Evolutionary conservation across 1,140 invertebrate genomes (phyloP).

Genomic region (Meloidogyne floridensis): DNA sequence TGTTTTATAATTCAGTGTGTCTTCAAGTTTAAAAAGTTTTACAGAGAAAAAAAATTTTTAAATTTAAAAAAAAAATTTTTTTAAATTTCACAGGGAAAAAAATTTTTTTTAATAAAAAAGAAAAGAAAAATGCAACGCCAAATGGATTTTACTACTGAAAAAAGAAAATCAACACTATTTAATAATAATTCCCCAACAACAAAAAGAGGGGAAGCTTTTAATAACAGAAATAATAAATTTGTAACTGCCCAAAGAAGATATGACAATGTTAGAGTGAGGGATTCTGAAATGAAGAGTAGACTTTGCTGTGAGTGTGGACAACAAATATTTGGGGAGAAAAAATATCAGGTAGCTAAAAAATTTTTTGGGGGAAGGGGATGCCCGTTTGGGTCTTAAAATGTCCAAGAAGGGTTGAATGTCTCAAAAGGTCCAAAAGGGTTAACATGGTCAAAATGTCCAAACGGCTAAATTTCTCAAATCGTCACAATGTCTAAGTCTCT

Average conservation of each 20-base stretch:
- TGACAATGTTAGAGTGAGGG: slow-evolving; percentile 41
- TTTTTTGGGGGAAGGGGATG: neutral
- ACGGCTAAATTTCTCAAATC: no score
- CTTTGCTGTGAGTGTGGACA: slow-evolving; percentile 35
- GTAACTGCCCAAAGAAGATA: slow-evolving; percentile 37
- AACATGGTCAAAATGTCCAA: no score
- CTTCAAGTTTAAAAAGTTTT: no score
- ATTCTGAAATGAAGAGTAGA: slow-evolving; percentile 28
- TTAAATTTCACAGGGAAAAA: neutral
- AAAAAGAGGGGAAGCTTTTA: neutral
- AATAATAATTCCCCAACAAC: neutral
- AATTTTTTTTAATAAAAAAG: neutral
- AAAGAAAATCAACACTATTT: neutral
- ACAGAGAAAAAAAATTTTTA: no score
- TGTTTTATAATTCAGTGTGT: no score
- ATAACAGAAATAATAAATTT: slow-evolving; percentile 19
- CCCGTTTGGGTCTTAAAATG: neutral
- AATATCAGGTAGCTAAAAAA: slow-evolving; percentile 12
- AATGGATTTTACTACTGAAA: neutral
- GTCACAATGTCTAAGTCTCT: no score
- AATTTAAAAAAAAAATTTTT: neutral
- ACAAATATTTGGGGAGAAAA: slow-evolving; percentile 26
- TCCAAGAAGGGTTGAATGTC: neutral
- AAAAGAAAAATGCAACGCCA: neutral
- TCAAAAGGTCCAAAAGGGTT: no score